These are phyloP conservation scores for Eurystomus gularis DNA, from an alignment of 2,113 vertebrate species.

Conservation along the genomic window DNA sequence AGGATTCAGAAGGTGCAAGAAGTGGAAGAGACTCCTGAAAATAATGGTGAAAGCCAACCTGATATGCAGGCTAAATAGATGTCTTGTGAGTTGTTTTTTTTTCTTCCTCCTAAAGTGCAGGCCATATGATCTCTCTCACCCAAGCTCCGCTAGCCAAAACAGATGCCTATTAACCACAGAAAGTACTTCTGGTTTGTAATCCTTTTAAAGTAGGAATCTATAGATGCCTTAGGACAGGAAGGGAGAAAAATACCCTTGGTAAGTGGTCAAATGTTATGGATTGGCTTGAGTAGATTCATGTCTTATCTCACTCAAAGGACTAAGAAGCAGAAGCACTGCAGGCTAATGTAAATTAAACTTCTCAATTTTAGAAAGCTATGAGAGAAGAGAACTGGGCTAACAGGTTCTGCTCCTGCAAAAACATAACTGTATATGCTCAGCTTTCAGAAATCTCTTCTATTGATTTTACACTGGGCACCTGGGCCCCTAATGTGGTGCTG, in stretches of 20 bases:
- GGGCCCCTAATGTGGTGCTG: not conserved
- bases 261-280: not conserved
- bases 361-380: not conserved
- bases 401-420: not conserved
- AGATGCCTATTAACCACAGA: not conserved
- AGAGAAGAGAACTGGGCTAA: not conserved
- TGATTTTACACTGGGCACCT: not conserved
- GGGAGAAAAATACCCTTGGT: not conserved
- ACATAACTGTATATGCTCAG: not conserved
- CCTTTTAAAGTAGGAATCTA: not conserved
- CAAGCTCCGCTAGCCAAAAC: not conserved
- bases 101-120: slow-evolving; percentile 1
- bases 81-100: not conserved
- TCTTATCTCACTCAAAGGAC: not conserved
- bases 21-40: not conserved
- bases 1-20: slow-evolving; percentile 35
- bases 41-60: not conserved
- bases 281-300: not conserved
- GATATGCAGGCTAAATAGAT: not conserved
- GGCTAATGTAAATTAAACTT: slow-evolving; percentile 4
- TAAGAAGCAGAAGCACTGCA: not conserved
- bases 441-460: not conserved
- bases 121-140: not conserved
- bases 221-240: not conserved
- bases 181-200: not conserved